A percentile compares a stretch with the other conserved stretches of the same genome.
Evolutionary conservation across 2,888 invertebrate genomes (phyloP).

Genomic region (Argyra leucocephala): DNA sequence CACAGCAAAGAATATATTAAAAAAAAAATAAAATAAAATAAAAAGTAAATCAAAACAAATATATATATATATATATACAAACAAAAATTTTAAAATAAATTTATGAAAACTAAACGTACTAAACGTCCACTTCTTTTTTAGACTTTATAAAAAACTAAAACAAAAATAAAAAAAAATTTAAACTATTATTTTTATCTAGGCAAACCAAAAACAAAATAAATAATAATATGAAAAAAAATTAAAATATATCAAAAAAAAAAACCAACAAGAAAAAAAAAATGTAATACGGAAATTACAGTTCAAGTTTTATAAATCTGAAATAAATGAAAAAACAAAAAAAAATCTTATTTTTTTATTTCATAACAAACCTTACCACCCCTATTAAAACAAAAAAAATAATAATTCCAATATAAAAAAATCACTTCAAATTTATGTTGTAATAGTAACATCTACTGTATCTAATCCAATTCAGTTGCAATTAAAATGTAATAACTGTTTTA

Average conservation of each 20-base stretch:
- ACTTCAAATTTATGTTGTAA: too few relatives aligned
- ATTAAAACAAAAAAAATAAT: too few relatives aligned
- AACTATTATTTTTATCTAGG: neutral
- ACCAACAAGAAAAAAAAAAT: neutral
- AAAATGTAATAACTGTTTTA: too few relatives aligned
- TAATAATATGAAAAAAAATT: neutral
- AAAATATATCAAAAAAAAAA: neutral
- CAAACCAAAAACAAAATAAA: neutral
- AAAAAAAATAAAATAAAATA: neutral
- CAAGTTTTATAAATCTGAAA: constrained; percentile 6
- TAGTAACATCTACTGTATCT: too few relatives aligned
- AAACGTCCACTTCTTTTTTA: constrained; percentile 4
- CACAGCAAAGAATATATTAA: too few relatives aligned
- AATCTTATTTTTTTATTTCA: neutral
- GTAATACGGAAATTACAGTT: constrained; percentile 3
- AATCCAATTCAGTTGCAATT: too few relatives aligned
- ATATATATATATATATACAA: neutral
- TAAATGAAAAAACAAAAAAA: neutral
- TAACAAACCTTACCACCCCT: too few relatives aligned
- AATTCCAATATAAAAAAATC: too few relatives aligned
- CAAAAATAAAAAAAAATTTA: neutral
- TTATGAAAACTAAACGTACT: neutral
- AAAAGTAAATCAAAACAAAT: too few relatives aligned
- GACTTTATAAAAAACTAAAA: neutral
- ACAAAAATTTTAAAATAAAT: neutral